Evolutionary conservation across 2,888 invertebrate genomes (phyloP).

Genomic region (Odontothrips loti): DNA sequence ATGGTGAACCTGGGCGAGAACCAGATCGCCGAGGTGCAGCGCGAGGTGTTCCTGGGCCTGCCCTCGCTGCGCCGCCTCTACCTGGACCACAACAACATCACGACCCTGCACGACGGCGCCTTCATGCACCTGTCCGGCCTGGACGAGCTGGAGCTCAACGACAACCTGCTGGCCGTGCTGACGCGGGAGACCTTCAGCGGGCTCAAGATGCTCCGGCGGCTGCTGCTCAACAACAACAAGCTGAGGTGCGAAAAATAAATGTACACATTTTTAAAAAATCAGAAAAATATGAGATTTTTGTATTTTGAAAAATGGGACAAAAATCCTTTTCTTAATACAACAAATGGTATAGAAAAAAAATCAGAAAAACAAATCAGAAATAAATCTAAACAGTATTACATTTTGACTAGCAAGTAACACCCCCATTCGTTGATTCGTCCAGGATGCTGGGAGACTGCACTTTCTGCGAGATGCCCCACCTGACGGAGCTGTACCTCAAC

Average conservation of each 20-base stretch:
- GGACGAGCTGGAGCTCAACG: constrained; percentile 74
- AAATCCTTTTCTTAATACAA: too few relatives aligned
- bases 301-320: too few relatives aligned
- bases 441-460: constrained; percentile 71
- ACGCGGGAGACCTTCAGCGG: constrained; percentile 75
- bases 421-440: neutral
- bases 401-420: neutral
- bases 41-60: constrained; percentile 67
- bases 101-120: constrained; percentile 77
- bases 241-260: constrained; percentile 51
- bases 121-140: constrained; percentile 70
- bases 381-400: too few relatives aligned
- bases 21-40: constrained; percentile 66
- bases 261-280: neutral
- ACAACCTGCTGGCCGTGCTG: constrained; percentile 68
- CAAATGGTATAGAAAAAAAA: too few relatives aligned
- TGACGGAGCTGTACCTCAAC: constrained; percentile 62
- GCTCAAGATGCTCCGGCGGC: constrained; percentile 64
- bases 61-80: constrained; percentile 69
- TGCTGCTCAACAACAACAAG: constrained; percentile 70
- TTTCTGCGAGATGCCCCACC: constrained; percentile 71
- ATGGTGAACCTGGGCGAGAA: constrained; percentile 71
- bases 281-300: too few relatives aligned
- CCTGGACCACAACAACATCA: constrained; percentile 81
- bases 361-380: too few relatives aligned